Conservation (phyloP, 2,797 vertebrate genomes). For the Neoniphon sammara region DNA sequence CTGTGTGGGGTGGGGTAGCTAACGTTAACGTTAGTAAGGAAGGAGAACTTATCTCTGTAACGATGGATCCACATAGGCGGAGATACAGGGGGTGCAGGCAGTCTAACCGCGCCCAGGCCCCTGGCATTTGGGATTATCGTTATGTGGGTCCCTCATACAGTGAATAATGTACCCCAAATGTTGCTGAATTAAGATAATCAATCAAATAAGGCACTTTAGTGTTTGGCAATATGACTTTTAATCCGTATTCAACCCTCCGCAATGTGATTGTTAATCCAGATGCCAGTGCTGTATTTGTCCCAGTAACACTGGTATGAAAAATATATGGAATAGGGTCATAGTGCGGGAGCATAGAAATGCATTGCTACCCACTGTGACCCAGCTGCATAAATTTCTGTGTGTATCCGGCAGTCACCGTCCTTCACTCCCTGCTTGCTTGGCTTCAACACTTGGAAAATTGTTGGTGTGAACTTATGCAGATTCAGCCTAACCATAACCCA, state of each 20-base stretch:
- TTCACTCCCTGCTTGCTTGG: slow-evolving; percentile 22
- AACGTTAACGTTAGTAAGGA: slow-evolving; percentile 68
- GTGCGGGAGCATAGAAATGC: background rate
- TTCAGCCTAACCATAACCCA: background rate
- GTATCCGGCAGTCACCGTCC: background rate
- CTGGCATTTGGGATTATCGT: slow-evolving; percentile 37
- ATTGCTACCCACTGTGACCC: background rate
- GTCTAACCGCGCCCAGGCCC: slow-evolving; percentile 76
- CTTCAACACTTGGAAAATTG: slow-evolving; percentile 46
- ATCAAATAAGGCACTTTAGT: background rate
- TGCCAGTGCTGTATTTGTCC: slow-evolving; percentile 40
- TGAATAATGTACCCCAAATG: slow-evolving; percentile 22
- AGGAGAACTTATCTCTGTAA: slow-evolving; percentile 73
- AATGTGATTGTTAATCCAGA: slow-evolving; percentile 14
- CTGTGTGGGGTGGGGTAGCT: slow-evolving; percentile 71
- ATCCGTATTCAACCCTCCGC: background rate
- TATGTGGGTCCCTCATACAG: background rate
- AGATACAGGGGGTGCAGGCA: slow-evolving; percentile 57
- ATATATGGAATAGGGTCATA: slow-evolving; percentile 9
- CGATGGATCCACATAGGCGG: slow-evolving; percentile 56
- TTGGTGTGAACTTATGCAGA: slow-evolving; percentile 1
- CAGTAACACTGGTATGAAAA: slow-evolving; percentile 39
- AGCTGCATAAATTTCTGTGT: slow-evolving; percentile 13
- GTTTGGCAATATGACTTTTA: background rate
- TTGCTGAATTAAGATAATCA: background rate